Evolutionary conservation across 1,140 invertebrate species (phyloP).

Genomic region (Nephila pilipes): DNA sequence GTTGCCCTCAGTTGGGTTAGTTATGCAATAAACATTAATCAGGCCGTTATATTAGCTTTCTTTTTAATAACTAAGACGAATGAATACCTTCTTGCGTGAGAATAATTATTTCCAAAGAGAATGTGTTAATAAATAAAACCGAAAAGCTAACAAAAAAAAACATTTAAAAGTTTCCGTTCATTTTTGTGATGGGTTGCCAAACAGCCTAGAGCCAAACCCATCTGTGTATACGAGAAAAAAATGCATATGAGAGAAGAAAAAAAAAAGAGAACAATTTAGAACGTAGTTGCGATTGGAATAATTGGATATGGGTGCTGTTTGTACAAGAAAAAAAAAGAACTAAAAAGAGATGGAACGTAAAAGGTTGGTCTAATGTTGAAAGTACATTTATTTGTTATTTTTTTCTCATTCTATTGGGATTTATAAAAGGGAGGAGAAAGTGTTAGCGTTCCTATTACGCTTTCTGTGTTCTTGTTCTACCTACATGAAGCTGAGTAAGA

Average conservation of each 20-base stretch:
- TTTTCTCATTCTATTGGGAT: background rate
- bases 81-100: background rate
- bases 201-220: background rate
- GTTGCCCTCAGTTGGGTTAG: background rate
- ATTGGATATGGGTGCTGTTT: slow-evolving; percentile 25
- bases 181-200: background rate
- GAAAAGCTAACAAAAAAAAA: background rate
- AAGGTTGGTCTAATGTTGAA: background rate
- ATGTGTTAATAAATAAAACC: background rate
- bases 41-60: background rate
- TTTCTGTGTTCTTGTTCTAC: slow-evolving; percentile 8
- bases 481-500: slow-evolving; percentile 17
- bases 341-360: background rate
- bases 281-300: background rate
- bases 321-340: background rate
- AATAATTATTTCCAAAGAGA: background rate
- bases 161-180: background rate
- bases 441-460: background rate
- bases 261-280: background rate
- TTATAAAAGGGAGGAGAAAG: slow-evolving; percentile 1
- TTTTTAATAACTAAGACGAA: background rate
- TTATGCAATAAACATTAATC: background rate
- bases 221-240: background rate
- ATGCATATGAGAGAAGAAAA: background rate
- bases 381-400: background rate